Evolutionary conservation across 2,888 invertebrate genomes (phyloP).

Genomic region (Lepidocyrtoides sp.): DNA sequence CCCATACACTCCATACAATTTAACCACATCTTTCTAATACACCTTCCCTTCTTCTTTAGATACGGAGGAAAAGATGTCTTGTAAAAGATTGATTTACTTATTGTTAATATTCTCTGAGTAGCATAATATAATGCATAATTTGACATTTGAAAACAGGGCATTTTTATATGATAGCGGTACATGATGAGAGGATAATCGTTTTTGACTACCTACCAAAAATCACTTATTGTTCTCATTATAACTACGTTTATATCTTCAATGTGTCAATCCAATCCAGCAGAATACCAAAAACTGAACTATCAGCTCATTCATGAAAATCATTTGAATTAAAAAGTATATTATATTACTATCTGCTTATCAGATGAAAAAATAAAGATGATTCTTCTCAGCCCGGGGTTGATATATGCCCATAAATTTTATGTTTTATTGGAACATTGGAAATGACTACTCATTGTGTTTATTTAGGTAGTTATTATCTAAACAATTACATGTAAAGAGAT

Average conservation of each 20-base stretch:
- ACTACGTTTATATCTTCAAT: slow-evolving; percentile 49
- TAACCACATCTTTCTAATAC: no score
- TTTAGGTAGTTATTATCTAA: slow-evolving; percentile 45
- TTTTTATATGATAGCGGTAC: slow-evolving; percentile 14
- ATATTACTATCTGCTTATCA: background rate
- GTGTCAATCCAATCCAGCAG: slow-evolving; percentile 48
- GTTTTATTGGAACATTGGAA: background rate
- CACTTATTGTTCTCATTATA: slow-evolving; percentile 31
- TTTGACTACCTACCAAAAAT: slow-evolving; percentile 47
- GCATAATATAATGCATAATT: background rate
- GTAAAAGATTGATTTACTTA: slow-evolving; percentile 9
- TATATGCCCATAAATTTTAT: background rate
- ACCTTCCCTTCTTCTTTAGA: no score
- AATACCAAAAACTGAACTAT: background rate
- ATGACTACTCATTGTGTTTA: slow-evolving; percentile 41
- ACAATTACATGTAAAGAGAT: slow-evolving; percentile 26
- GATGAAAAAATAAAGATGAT: slow-evolving; percentile 12
- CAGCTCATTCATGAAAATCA: slow-evolving; percentile 10
- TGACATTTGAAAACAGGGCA: background rate
- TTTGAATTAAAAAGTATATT: background rate
- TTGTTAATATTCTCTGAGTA: background rate
- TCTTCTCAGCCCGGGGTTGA: background rate
- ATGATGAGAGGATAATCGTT: slow-evolving; percentile 53
- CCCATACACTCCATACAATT: background rate
- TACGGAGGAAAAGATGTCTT: background rate